Evolutionary conservation across 2,797 vertebrate species (phyloP), one percentile per base, ranked within the genome.

Genomic region (Siniperca undulata): DNA sequence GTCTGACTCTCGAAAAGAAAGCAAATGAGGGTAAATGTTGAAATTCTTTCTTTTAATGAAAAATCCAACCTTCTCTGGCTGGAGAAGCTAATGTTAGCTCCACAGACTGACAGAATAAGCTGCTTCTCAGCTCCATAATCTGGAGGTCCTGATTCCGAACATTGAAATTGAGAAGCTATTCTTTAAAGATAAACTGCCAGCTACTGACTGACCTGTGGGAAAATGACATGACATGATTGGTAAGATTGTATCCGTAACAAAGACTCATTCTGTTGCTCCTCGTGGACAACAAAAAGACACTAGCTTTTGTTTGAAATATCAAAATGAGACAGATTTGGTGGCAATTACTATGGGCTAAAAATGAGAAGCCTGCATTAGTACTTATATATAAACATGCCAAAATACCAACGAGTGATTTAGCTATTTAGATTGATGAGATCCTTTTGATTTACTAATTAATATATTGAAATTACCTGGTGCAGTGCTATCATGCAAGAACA

Each of bases 391-490:
- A 73, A 70, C 24, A 46, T 0, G 9, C n/a, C 14, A 79, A 72
- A 36, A 83, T 30, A 56, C 27, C 10, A 66, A 17, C 27, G 20
- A 73, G 20, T 3, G 14, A 58, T 56, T 58, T n/a, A 30, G 53
- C 62, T 38, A 24, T 79, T 73, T 50, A 67, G 8, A 38, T 38
- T 46, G 11, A 58, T 52, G 9, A 68, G 52, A 52, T 27, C 2
- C 2, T 74, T 74, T 78, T 60, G 36, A 70, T 65, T 70, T 46
- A 34, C 11, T 52, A 70, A 74, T 59, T 66, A 59, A 72, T 40
- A n/a, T 40, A 2, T 9, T 42, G 5, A 44, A 52, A 65, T 74
- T 1, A 60, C 17, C 3, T 46, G 19, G 13, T 65, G 36, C 44
- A 5, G 52, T 58, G 60, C 6, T 70, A 12, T 56, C 50, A 62